Evolutionary conservation across 1,140 invertebrate species (phyloP).

Genomic region (Agrypnia vestita): DNA sequence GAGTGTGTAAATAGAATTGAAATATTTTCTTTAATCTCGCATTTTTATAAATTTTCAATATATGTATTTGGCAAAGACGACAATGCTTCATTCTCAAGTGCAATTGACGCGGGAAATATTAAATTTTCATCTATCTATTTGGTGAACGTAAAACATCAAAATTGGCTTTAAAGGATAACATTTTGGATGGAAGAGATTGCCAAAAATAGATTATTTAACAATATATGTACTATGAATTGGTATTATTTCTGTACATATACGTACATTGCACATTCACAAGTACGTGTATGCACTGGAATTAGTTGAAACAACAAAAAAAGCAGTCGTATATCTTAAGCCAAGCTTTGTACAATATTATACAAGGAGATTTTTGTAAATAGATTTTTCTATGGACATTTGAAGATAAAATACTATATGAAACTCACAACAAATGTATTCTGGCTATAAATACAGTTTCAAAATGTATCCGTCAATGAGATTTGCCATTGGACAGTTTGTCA

Average conservation of each 20-base stretch:
- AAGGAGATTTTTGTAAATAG: constrained; percentile 29
- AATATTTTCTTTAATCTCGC: too few species aligned
- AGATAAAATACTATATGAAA: constrained; percentile 26
- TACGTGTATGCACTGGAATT: constrained; percentile 6
- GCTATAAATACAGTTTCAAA: background rate
- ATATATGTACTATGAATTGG: background rate
- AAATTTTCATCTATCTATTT: too few species aligned
- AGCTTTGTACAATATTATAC: constrained; percentile 35
- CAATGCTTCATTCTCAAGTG: too few species aligned
- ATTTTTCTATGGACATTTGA: constrained; percentile 40
- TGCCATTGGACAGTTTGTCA: background rate
- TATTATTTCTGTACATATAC: background rate
- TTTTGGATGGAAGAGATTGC: too few species aligned
- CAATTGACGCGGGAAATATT: too few species aligned
- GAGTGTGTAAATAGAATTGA: too few species aligned
- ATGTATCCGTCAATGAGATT: background rate
- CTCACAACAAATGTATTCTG: background rate
- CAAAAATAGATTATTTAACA: too few species aligned
- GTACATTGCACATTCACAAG: background rate
- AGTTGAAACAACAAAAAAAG: background rate
- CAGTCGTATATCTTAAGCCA: background rate
- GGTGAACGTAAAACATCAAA: too few species aligned
- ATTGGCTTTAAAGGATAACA: too few species aligned
- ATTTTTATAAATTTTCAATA: too few species aligned
- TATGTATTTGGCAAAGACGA: too few species aligned